Evolutionary conservation across 2,797 vertebrate genomes (phyloP).

Genomic region (Sebastes minor): DNA sequence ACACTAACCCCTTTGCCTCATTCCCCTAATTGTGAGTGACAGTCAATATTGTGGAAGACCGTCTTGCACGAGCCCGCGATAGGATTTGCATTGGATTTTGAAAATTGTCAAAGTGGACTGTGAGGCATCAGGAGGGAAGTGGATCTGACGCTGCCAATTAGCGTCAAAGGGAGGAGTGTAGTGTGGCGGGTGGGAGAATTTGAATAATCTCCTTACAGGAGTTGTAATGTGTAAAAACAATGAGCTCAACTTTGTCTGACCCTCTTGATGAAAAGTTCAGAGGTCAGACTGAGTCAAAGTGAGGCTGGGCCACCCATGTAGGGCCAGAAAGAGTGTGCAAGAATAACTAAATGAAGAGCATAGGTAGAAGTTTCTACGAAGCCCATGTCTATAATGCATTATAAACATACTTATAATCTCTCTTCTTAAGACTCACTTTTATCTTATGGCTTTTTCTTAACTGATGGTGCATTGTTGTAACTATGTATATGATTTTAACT

Average conservation of each 20-base stretch:
- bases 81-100: slow-evolving; percentile 86
- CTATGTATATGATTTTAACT: no score
- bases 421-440: no score
- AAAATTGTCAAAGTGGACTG: slow-evolving; percentile 82
- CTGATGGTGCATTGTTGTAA: no score
- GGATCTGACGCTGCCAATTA: slow-evolving; percentile 79
- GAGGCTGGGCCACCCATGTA: slow-evolving; percentile 28
- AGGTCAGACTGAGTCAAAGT: slow-evolving; percentile 20
- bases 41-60: slow-evolving; percentile 80
- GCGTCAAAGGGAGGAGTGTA: slow-evolving; percentile 64
- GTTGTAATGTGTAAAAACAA: slow-evolving; percentile 75
- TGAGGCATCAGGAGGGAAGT: slow-evolving; percentile 73
- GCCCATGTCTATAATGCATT: not conserved
- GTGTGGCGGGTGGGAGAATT: slow-evolving; percentile 53
- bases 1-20: slow-evolving; percentile 67
- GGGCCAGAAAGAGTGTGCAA: not conserved
- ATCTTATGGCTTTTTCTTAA: no score
- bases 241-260: slow-evolving; percentile 58
- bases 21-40: slow-evolving; percentile 82
- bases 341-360: not conserved
- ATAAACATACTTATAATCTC: not conserved
- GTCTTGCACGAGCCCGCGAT: slow-evolving; percentile 66
- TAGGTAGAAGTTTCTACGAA: not conserved
- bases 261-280: slow-evolving; percentile 54
- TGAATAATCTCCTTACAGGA: slow-evolving; percentile 74